Conservation (phyloP, 2,888 invertebrate genomes). For the Apamea crenata region DNA sequence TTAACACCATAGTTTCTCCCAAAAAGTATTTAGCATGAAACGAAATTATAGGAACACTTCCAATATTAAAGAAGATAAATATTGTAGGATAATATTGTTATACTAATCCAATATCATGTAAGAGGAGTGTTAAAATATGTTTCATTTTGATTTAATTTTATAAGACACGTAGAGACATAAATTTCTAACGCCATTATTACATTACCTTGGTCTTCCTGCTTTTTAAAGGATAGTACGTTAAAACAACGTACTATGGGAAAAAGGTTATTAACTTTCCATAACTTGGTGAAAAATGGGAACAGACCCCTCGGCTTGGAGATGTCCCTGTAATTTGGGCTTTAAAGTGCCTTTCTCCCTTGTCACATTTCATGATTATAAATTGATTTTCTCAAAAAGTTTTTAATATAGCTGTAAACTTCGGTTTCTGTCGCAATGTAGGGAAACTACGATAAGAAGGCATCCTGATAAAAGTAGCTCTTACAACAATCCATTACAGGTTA, state of each 20-base stretch:
- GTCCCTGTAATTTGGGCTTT: slow-evolving; percentile 29
- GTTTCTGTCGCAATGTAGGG: too few species aligned
- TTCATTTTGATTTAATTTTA: slow-evolving; percentile 27
- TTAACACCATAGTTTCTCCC: background rate
- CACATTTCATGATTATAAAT: slow-evolving; percentile 15
- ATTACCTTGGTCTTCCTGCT: slow-evolving; percentile 38
- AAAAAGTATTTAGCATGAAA: background rate
- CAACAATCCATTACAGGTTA: background rate
- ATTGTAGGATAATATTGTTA: background rate
- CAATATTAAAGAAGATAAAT: background rate
- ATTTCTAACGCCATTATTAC: slow-evolving; percentile 42
- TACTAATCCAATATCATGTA: slow-evolving; percentile 4
- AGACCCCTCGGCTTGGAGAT: slow-evolving; percentile 18
- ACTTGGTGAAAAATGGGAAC: slow-evolving; percentile 41
- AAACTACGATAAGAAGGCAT: background rate
- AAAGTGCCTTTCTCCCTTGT: slow-evolving; percentile 25
- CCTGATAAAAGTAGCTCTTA: background rate
- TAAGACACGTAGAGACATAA: slow-evolving; percentile 39
- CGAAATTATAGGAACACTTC: background rate
- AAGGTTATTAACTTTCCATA: slow-evolving; percentile 37
- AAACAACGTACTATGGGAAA: slow-evolving; percentile 26
- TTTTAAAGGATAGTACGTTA: slow-evolving; percentile 44
- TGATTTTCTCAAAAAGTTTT: slow-evolving; percentile 1
- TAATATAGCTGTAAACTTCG: too few species aligned
- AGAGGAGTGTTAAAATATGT: slow-evolving; percentile 10